Evolutionary conservation across 2,888 invertebrate species (phyloP), one percentile per base, ranked within the genome.

Genomic region (Lasioglossum marginatum): DNA sequence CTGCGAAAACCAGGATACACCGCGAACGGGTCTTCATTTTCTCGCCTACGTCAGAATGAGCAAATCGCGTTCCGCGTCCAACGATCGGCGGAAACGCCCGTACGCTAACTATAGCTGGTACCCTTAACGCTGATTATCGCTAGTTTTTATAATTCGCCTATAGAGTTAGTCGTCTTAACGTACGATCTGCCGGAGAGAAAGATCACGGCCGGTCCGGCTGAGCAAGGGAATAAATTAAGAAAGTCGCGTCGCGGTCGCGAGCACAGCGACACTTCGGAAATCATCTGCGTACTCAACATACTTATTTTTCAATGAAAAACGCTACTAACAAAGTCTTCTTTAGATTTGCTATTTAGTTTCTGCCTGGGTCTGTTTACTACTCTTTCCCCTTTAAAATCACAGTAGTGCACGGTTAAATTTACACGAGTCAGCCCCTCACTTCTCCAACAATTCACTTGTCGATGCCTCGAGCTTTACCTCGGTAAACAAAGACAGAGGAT

Each of bases 71-170:
- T 84, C 70, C 75, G 8, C 74, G 31, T 34, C 37, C 19, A 23
- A 48, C 68, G 77, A 79, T 82, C 73, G 81, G 77, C 79, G 87
- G 83, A 85, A 87, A 88, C 73, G 92, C 87, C 92, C 91, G 91
- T 88, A 83, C 89, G 91, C 88, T 91, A 91, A 91, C 27, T 86
- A 91, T 89, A 92, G 89, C 87, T 91, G 89, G 91, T 92, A 89
- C 85, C 87, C 90, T 91, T 91, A 91, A 91, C 86, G 88, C 79
- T 87, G 88, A 85, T 91, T 91, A 88, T 89, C 88, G 83, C 85
- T 91, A 87, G 76, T 90, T 87, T 91, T 89, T 87, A 91, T 90
- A 90, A 88, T 91, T 91, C 86, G 81, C 87, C 90, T 92, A 90
- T 84, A 89, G 87, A 87, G 83, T 85, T 89, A 86, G 79, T 85